Percentiles rank a stretch among this genome's conserved stretches.
Evolutionary conservation across 2,113 vertebrate species (phyloP).

Genomic region (Ctenodactylus gundi): DNA sequence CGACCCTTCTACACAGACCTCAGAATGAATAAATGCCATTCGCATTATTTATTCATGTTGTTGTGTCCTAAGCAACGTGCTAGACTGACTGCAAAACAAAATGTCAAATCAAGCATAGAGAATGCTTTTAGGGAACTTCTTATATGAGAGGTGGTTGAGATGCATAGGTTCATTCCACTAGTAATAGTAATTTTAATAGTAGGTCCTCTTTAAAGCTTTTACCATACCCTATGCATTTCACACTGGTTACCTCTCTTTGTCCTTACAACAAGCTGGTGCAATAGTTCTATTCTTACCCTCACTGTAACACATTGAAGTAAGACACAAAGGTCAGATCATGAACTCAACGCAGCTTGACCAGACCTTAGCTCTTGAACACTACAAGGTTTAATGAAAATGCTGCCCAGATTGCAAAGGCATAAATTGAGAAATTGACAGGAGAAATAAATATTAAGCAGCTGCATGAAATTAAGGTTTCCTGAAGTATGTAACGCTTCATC

Average conservation of each 20-base stretch:
- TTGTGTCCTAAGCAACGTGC: not conserved
- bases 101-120: not conserved
- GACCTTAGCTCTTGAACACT: not conserved
- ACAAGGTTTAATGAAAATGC: not conserved
- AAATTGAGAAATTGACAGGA: not conserved
- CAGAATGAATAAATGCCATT: not conserved
- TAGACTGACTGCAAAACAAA: not conserved
- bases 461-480: not conserved
- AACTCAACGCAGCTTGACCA: not conserved
- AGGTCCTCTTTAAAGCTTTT: not conserved
- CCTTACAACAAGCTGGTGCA: not conserved
- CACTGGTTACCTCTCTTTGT: not conserved
- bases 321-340: not conserved
- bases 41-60: not conserved
- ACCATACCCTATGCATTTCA: not conserved
- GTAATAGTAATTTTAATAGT: not conserved
- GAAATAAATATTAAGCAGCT: not conserved
- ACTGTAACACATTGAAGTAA: conserved; percentile 17
- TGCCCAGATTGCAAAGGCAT: not conserved
- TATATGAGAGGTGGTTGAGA: not conserved
- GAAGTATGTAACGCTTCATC: not conserved
- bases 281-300: not conserved
- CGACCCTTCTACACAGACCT: not conserved
- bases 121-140: not conserved
- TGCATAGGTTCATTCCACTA: not conserved